Evolutionary conservation across 2,113 vertebrate species (phyloP), one percentile per base, ranked within the genome.

Genomic region (Mesocricetus auratus): DNA sequence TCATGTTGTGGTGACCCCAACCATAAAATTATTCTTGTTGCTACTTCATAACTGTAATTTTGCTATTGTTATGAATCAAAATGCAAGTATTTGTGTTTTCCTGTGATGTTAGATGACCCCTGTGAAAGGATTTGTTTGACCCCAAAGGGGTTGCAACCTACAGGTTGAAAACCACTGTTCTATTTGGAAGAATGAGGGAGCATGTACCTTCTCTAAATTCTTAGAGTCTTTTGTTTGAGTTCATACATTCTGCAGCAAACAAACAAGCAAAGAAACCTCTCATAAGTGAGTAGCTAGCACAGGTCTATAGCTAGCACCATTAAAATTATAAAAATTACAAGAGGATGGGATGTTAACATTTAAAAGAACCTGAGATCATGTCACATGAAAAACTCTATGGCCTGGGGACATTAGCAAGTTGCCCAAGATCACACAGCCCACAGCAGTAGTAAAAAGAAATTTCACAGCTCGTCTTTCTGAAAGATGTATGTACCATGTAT

Each of bases 351-450:
- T 69, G 11, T 83, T 95, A 64, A 50, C 31, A 91, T 86, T 93
- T 94, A 91, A 93, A 96, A 50, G 86, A 62, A 94, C 60, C 47
- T 62, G 77, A 92, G 73, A 93, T 96, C 86, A 94, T 66, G 56
- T 91, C 56, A 66, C 91, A 86, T 94, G 79, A 90, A 96, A 96
- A 47, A 69, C 36, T 92, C 85, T 60, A 89, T 74, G 50, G 62
- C 73, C 73, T 94, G 24, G 68, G 96, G 56, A 94, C 31, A 94
- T 50, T 36, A 97, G 95, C 62, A 94, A 93, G 94, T 98, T 98
- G 97, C 97, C 97, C 97, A 97, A 98, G 97, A 97, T 96, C 97
- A 89, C 95, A 1, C 96, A 96, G 93, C 77, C 86, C 78, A 94
- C 11, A 95, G 78, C 45, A 92, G 81, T 47, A 39, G 90, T 74